A percentile compares a stretch with the other conserved stretches of the same genome.
phyloP scores from a whole-genome alignment of 64 coral and sea anemone species.

The Porites australiensis region DNA sequence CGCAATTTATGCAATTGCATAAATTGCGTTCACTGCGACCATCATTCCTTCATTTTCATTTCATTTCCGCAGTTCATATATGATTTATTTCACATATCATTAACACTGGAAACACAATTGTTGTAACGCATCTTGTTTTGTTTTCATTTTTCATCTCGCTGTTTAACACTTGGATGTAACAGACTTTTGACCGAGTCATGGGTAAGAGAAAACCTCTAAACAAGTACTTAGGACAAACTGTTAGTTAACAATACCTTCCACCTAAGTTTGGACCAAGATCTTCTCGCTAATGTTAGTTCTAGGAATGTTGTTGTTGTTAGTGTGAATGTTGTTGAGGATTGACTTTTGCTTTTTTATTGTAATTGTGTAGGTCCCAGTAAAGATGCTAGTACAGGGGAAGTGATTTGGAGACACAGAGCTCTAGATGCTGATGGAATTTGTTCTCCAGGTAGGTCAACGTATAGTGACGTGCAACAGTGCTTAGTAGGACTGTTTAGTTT shows the following conservation, averaged over 20 bases:
- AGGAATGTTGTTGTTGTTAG: too few relatives aligned
- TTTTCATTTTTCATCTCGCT: neutral
- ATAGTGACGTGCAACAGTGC: neutral
- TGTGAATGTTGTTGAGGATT: too few relatives aligned
- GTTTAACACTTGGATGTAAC: neutral
- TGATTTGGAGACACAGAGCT: constrained; percentile 95
- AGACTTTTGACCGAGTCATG: constrained; percentile 99
- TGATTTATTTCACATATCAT: too few relatives aligned
- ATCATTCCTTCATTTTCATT: too few relatives aligned
- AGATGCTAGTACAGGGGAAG: constrained; percentile 91
- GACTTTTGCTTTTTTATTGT: neutral
- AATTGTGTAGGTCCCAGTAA: constrained; percentile 84
- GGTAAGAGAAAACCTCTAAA: constrained; percentile 57
- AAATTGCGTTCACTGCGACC: too few relatives aligned
- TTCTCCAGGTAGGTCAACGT: constrained; percentile 69
- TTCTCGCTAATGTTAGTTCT: too few relatives aligned
- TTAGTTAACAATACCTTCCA: neutral
- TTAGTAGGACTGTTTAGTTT: neutral
- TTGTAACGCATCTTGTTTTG: neutral
- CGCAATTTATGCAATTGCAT: too few relatives aligned
- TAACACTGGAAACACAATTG: too few relatives aligned
- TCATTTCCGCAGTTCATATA: too few relatives aligned
- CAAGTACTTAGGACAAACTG: neutral
- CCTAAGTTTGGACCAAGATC: too few relatives aligned
- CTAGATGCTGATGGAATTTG: constrained; percentile 97